Evolutionary conservation across 2,888 invertebrate genomes (phyloP).

Genomic region (Amblyjoppa proteus): DNA sequence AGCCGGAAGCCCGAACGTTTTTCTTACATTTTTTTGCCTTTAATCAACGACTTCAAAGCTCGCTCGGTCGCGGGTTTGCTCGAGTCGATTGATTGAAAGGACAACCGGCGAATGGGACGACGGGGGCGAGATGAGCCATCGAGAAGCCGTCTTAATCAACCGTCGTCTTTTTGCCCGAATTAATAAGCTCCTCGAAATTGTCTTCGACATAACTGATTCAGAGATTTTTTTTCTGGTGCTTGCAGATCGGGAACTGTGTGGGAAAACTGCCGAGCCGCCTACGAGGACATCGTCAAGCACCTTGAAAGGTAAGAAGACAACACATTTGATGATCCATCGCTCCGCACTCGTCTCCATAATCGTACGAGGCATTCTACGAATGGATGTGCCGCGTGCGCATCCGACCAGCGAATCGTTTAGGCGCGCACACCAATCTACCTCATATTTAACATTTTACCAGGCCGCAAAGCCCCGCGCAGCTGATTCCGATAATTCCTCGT

Average conservation of each 20-base stretch:
- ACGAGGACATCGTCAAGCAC: constrained; percentile 98
- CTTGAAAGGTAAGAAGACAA: constrained; percentile 92
- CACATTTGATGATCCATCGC: background rate
- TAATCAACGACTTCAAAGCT: constrained; percentile 84
- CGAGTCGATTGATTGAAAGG: constrained; percentile 80
- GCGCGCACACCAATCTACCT: background rate
- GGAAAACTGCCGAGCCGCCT: constrained; percentile 97
- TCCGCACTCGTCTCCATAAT: background rate
- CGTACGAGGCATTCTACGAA: background rate
- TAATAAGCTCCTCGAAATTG: constrained; percentile 9
- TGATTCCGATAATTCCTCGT: constrained; percentile 53
- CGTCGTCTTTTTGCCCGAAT: constrained; percentile 15
- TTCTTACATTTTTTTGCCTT: constrained; percentile 73
- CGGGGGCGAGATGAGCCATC: constrained; percentile 33
- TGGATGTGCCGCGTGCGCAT: background rate
- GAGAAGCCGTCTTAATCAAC: constrained; percentile 48
- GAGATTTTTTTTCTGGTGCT: constrained; percentile 22
- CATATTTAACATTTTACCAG: constrained; percentile 38
- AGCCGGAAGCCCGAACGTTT: constrained; percentile 16
- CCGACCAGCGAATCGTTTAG: background rate
- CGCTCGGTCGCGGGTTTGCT: constrained; percentile 65
- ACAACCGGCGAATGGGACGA: constrained; percentile 68
- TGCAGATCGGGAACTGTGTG: constrained; percentile 88
- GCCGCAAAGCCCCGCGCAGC: constrained; percentile 39
- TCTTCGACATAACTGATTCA: constrained; percentile 35